phyloP scores from a whole-genome alignment of 2,113 vertebrate species.

The Aramus guarauna region DNA sequence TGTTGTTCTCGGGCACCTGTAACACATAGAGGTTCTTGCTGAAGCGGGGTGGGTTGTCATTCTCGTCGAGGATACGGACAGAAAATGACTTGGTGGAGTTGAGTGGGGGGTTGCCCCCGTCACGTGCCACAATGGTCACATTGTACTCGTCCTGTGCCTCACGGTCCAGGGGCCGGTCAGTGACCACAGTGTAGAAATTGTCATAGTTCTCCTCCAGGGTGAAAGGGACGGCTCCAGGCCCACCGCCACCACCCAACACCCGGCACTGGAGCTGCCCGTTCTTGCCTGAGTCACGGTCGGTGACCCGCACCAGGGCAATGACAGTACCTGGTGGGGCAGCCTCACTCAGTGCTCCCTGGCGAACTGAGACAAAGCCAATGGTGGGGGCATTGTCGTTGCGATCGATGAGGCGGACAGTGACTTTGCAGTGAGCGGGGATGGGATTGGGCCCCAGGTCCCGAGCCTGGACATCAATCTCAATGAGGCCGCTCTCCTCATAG shows the following conservation, averaged over 20 bases:
- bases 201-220: constrained; percentile 96
- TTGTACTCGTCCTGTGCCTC: constrained; percentile 95
- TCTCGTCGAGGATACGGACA: constrained; percentile 93
- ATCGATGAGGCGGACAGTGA: constrained; percentile 93
- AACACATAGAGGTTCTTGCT: constrained; percentile 94
- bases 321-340: constrained; percentile 93
- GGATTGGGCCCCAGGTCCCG: constrained; percentile 96
- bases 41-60: constrained; percentile 95
- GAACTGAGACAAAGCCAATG: constrained; percentile 94
- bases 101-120: constrained; percentile 90
- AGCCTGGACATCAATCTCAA: constrained; percentile 97
- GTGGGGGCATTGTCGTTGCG: constrained; percentile 96
- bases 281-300: constrained; percentile 92
- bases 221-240: constrained; percentile 83
- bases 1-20: constrained; percentile 97
- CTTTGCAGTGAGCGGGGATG: constrained; percentile 97
- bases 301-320: constrained; percentile 94
- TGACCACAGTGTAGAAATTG: constrained; percentile 96
- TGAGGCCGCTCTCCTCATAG: constrained; percentile 93
- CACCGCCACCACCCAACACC: constrained; percentile 79
- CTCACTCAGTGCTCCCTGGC: constrained; percentile 98
- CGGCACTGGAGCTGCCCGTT: constrained; percentile 96
- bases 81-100: constrained; percentile 97
- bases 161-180: constrained; percentile 90
- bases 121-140: constrained; percentile 94